A percentile compares a stretch with the other conserved stretches of the same genome.
Evolutionary conservation across 2,888 invertebrate species (phyloP).

Genomic region (Diaprepes abbreviatus): DNA sequence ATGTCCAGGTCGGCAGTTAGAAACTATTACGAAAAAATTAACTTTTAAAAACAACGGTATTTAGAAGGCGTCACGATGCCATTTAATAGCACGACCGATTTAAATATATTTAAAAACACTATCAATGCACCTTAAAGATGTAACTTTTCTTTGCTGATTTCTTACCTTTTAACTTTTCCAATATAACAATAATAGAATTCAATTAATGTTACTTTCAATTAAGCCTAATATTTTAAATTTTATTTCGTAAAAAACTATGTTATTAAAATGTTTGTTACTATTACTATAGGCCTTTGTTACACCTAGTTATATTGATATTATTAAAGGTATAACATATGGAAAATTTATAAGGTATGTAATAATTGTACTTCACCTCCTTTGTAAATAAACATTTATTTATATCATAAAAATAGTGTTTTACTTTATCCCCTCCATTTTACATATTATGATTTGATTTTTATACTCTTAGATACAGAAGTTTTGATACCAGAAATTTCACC

Average conservation of each 20-base stretch:
- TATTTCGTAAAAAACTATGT: constrained; percentile 16
- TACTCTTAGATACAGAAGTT: constrained; percentile 87
- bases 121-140: too few relatives aligned
- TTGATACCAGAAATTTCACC: constrained; percentile 97
- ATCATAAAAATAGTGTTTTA: constrained; percentile 19
- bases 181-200: too few relatives aligned
- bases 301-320: constrained; percentile 34
- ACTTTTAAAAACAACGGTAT: too few relatives aligned
- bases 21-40: too few relatives aligned
- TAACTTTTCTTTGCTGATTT: too few relatives aligned
- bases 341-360: constrained; percentile 34
- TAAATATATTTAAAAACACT: too few relatives aligned
- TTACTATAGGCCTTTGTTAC: constrained; percentile 38
- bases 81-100: too few relatives aligned
- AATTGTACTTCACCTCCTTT: constrained; percentile 39
- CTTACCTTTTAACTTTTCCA: too few relatives aligned
- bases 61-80: too few relatives aligned
- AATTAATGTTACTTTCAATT: constrained; percentile 1
- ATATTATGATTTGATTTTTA: constrained; percentile 78
- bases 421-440: not conserved
- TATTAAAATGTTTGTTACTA: constrained; percentile 38
- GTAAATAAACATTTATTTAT: constrained; percentile 43
- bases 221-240: not conserved
- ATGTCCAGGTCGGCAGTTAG: too few relatives aligned
- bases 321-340: constrained; percentile 29